phyloP scores from a whole-genome alignment of 2,113 vertebrate species.

The Entomyzon cyanotis region DNA sequence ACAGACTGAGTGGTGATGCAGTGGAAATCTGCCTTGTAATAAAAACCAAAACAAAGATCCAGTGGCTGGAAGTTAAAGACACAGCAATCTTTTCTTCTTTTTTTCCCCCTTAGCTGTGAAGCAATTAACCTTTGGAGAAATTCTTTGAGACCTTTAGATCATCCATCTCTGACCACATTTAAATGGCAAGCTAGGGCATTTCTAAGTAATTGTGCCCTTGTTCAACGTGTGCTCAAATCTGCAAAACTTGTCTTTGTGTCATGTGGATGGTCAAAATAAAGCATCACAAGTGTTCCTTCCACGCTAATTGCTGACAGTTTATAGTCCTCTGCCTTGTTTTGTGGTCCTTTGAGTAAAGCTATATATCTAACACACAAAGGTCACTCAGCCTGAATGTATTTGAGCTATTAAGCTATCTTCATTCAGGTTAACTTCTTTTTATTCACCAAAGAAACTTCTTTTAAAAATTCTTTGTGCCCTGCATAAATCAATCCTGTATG shows the following conservation, averaged over 20 bases:
- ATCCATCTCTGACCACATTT: background rate
- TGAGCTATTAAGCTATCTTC: background rate
- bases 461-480: background rate
- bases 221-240: background rate
- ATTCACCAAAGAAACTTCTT: background rate
- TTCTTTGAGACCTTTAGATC: background rate
- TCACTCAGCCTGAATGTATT: background rate
- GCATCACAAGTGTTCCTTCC: background rate
- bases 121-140: background rate
- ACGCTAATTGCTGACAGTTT: background rate
- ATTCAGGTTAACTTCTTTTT: background rate
- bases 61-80: background rate
- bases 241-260: background rate
- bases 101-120: background rate
- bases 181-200: background rate
- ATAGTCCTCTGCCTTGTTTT: background rate
- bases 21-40: background rate
- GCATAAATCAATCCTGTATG: background rate
- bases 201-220: background rate
- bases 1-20: background rate
- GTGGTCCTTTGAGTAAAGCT: background rate
- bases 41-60: background rate
- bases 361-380: background rate
- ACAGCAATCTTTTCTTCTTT: background rate
- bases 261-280: background rate